Evolutionary conservation across 2,797 vertebrate genomes (phyloP).

Genomic region (Carapus acus): DNA sequence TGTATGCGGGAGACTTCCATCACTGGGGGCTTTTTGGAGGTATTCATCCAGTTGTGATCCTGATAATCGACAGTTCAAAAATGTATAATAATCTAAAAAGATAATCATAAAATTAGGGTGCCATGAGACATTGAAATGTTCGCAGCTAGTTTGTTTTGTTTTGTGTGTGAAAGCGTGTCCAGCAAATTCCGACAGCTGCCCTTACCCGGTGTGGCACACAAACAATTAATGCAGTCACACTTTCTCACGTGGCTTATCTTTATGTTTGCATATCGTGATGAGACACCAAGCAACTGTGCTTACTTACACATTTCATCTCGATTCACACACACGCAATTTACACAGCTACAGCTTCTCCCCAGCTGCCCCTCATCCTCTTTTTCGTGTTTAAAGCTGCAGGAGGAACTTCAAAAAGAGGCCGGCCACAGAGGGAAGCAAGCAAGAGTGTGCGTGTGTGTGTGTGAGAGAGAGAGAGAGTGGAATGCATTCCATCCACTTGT

Average conservation of each 20-base stretch:
- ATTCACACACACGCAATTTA: conserved; percentile 57
- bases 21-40: no score
- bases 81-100: no score
- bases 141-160: no score
- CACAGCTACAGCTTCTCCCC: conserved; percentile 39
- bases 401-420: conserved; percentile 41
- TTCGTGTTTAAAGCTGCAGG: conserved; percentile 11
- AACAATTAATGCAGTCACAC: no score
- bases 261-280: conserved; percentile 13
- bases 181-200: no score
- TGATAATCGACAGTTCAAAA: no score
- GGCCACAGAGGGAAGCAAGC: conserved; percentile 29
- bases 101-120: no score
- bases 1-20: no score
- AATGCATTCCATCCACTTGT: conserved; percentile 36
- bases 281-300: background rate
- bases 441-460: conserved; percentile 5
- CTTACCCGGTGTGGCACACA: no score
- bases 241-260: conserved; percentile 9
- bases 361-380: conserved; percentile 3
- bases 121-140: no score
- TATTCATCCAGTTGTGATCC: no score
- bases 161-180: no score
- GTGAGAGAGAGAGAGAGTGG: conserved; percentile 17
- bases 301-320: background rate